Evolutionary conservation across 2,113 vertebrate species (phyloP).

Genomic region (Tauraco erythrolophus): DNA sequence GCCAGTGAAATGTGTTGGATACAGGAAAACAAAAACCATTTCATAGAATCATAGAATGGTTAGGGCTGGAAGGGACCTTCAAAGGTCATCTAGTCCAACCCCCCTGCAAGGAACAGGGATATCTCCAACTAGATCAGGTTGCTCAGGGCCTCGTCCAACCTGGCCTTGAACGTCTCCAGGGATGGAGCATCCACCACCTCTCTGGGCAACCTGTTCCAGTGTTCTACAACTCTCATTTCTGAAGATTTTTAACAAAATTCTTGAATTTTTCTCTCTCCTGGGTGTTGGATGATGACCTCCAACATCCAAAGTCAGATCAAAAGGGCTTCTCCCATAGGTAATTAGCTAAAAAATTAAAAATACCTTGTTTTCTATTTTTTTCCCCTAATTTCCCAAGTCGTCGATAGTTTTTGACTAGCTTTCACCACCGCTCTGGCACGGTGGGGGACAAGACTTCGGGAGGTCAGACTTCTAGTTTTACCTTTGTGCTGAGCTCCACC

Average conservation of each 20-base stretch:
- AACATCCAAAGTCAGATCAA: neutral
- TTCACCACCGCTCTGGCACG: neutral
- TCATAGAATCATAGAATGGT: too few relatives aligned
- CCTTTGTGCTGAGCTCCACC: neutral
- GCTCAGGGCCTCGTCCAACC: too few relatives aligned
- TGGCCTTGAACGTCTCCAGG: too few relatives aligned
- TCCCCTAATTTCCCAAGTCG: neutral
- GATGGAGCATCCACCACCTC: too few relatives aligned
- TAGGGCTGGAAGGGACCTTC: too few relatives aligned
- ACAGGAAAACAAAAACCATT: too few relatives aligned
- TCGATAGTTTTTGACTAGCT: neutral
- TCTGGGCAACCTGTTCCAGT: too few relatives aligned
- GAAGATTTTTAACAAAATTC: neutral
- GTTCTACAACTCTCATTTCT: too few relatives aligned
- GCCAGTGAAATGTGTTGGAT: neutral
- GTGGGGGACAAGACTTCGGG: accelerated
- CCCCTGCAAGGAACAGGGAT: too few relatives aligned
- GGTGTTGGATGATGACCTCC: neutral
- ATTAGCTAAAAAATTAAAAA: neutral
- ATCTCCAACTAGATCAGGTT: too few relatives aligned
- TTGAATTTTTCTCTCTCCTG: neutral
- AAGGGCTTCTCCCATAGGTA: neutral
- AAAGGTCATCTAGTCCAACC: too few relatives aligned
- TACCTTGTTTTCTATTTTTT: neutral
- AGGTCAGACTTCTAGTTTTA: neutral